phyloP scores from a whole-genome alignment of 92 coral and sea anemone species.

The Epizoanthus scotinus region DNA sequence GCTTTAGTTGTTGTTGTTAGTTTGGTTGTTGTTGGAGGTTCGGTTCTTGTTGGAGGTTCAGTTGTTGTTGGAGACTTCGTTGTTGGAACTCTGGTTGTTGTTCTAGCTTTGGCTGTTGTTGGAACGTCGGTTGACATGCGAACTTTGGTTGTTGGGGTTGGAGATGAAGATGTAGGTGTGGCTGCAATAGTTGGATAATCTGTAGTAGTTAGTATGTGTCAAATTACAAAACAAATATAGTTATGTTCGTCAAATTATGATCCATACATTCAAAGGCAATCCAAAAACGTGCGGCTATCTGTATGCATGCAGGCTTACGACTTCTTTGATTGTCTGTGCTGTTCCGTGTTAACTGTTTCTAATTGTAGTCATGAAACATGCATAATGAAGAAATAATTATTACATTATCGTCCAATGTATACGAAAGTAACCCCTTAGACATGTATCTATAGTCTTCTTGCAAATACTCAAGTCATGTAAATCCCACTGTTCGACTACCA shows the following conservation, averaged over 20 bases:
- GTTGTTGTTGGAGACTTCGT: background rate
- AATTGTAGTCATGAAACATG: no score
- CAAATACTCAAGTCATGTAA: no score
- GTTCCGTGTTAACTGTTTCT: no score
- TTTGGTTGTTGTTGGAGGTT: background rate
- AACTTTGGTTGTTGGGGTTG: background rate
- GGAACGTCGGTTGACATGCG: background rate
- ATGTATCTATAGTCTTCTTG: no score
- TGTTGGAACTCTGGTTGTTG: background rate
- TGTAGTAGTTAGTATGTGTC: slow-evolving; percentile 12
- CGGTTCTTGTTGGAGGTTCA: background rate
- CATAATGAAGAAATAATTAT: no score
- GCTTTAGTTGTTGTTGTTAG: background rate
- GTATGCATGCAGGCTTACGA: background rate
- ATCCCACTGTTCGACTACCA: no score
- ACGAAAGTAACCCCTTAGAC: no score
- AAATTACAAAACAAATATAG: background rate
- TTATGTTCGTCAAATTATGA: background rate
- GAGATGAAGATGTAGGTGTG: slow-evolving; percentile 8
- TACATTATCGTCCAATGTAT: no score
- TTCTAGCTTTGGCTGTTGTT: background rate
- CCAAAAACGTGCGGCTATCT: background rate
- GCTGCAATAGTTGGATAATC: slow-evolving; percentile 26
- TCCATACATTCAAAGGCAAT: background rate
- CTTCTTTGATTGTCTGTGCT: no score